Evolutionary conservation across 2,797 vertebrate genomes (phyloP).

Genomic region (Eupleurogrammus muticus): DNA sequence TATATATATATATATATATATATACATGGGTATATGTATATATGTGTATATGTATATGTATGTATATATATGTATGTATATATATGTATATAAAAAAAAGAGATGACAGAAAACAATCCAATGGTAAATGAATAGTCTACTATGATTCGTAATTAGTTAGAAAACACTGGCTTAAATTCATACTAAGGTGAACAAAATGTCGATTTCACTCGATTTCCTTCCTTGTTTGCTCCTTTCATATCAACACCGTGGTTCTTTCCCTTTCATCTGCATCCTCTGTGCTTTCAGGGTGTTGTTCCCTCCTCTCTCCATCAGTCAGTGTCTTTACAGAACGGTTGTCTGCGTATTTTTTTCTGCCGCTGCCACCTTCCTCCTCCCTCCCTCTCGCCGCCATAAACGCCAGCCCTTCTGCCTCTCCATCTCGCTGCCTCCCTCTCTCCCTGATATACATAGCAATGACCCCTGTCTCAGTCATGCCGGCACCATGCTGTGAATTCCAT

Average conservation of each 20-base stretch:
- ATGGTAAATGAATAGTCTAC: background rate
- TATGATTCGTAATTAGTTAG: background rate
- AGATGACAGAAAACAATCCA: too few relatives aligned
- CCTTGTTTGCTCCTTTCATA: constrained; percentile 20
- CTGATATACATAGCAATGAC: constrained; percentile 88
- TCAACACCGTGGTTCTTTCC: background rate
- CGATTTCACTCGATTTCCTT: too few relatives aligned
- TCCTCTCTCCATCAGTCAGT: constrained; percentile 51
- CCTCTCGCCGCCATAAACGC: constrained; percentile 42
- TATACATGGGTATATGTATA: too few relatives aligned
- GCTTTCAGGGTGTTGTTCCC: constrained; percentile 43
- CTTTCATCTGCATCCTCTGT: constrained; percentile 53
- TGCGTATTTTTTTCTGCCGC: constrained; percentile 67
- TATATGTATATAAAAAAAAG: too few relatives aligned
- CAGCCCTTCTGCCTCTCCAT: constrained; percentile 40
- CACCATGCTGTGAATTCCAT: constrained; percentile 89
- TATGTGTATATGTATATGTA: too few relatives aligned
- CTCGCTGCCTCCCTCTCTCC: constrained; percentile 49
- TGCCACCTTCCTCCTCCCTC: constrained; percentile 39
- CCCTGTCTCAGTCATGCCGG: constrained; percentile 81
- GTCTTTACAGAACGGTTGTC: constrained; percentile 69
- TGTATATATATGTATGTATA: too few relatives aligned
- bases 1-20: too few relatives aligned
- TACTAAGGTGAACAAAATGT: background rate
- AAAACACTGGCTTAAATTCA: background rate